Conservation (phyloP, 2,797 vertebrate species). For the Loris lydekkerianus region DNA sequence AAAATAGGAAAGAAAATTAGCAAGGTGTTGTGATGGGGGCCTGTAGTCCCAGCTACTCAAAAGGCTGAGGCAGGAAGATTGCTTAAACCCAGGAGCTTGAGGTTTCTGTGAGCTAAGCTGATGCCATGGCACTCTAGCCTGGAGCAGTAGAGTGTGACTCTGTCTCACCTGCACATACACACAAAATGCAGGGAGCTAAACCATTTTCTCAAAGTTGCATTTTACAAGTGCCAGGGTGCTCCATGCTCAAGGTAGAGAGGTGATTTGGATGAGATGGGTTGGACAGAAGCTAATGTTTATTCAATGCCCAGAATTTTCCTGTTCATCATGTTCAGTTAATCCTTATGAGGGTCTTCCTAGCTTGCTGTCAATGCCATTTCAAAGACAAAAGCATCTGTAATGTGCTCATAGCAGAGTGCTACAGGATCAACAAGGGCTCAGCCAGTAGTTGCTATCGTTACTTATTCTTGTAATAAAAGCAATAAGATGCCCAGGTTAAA, state of each 20-base stretch:
- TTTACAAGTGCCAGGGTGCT: background rate
- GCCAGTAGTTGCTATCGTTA: rapidly evolving
- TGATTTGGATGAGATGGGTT: too few relatives aligned
- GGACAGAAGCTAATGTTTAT: background rate
- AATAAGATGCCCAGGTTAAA: background rate
- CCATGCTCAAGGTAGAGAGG: background rate
- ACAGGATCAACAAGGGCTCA: background rate
- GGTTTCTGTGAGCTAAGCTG: background rate
- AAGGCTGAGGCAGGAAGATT: background rate
- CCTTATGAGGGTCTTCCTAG: rapidly evolving
- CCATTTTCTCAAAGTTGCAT: background rate
- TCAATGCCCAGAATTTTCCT: background rate
- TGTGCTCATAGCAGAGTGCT: background rate
- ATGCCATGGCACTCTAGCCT: background rate
- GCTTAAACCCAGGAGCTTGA: background rate
- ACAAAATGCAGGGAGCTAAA: background rate
- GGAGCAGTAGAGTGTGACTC: background rate
- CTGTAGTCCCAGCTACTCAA: background rate
- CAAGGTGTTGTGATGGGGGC: background rate
- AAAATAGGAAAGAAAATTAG: too few relatives aligned
- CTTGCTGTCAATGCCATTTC: background rate
- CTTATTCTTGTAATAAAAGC: background rate
- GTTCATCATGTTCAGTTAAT: background rate
- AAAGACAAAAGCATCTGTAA: background rate
- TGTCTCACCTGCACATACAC: background rate